Percentiles rank a stretch among this genome's conserved stretches.
Evolutionary conservation across 2,797 vertebrate genomes (phyloP).

Genomic region (Macropodus opercularis): DNA sequence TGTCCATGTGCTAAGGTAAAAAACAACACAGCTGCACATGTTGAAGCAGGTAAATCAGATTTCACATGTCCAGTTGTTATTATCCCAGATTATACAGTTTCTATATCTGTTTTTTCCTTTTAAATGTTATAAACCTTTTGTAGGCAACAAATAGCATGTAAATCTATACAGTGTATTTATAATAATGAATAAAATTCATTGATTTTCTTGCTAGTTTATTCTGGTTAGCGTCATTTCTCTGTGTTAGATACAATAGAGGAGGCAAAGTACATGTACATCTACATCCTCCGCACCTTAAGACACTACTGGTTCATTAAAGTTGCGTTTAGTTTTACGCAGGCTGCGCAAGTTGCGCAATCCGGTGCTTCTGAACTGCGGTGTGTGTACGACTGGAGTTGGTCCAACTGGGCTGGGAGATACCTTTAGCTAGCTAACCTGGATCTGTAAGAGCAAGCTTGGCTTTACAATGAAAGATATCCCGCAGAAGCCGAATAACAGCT

Average conservation of each 20-base stretch:
- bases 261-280: background rate
- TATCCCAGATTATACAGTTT: background rate
- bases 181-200: too few species aligned
- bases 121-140: too few species aligned
- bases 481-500: constrained; percentile 18
- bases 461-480: constrained; percentile 56
- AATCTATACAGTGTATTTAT: too few species aligned
- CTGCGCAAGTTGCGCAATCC: constrained; percentile 41
- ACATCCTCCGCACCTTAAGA: too few species aligned
- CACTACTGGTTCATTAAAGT: too few species aligned
- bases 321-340: constrained; percentile 33
- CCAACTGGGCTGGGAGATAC: constrained; percentile 3
- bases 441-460: background rate
- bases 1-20: fast-evolving
- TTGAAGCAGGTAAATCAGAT: too few species aligned
- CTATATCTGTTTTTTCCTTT: too few species aligned
- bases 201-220: too few species aligned
- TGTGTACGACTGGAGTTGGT: constrained; percentile 8
- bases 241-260: too few species aligned
- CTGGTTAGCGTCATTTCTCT: too few species aligned
- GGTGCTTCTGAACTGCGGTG: constrained; percentile 23
- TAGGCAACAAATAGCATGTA: too few species aligned
- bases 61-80: background rate
- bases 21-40: background rate
- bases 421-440: constrained; percentile 19